Conservation (phyloP, 1,140 invertebrate species). For the Solen grandis region DNA sequence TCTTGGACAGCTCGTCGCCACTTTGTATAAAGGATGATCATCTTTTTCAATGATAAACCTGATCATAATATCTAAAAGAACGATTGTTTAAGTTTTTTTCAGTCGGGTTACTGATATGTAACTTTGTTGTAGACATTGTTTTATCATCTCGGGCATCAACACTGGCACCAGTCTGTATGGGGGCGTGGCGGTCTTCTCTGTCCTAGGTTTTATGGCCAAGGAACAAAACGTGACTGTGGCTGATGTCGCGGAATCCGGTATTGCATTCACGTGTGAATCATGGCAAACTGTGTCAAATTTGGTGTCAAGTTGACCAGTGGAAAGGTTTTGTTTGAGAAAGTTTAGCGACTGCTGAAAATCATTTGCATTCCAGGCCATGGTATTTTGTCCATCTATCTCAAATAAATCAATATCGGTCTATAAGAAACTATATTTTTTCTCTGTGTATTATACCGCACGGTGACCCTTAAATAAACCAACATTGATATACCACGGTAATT, state of each 20-base stretch:
- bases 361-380: too few relatives aligned
- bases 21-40: not conserved
- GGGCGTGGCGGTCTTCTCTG: slow-evolving; percentile 98
- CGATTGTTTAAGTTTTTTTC: not conserved
- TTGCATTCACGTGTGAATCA: not conserved
- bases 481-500: too few relatives aligned
- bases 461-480: too few relatives aligned
- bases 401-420: too few relatives aligned
- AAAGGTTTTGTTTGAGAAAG: too few relatives aligned
- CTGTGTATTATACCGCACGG: too few relatives aligned
- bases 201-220: slow-evolving; percentile 87
- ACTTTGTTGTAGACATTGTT: slow-evolving; percentile 86
- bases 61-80: not conserved
- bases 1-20: not conserved
- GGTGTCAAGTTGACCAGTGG: too few relatives aligned
- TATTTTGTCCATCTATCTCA: too few relatives aligned
- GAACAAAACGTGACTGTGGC: slow-evolving; percentile 71
- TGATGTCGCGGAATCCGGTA: slow-evolving; percentile 76
- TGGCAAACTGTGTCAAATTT: not conserved
- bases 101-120: not conserved
- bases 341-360: too few relatives aligned
- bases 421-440: too few relatives aligned
- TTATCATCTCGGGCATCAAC: slow-evolving; percentile 96
- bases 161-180: slow-evolving; percentile 98
- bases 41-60: not conserved